These are phyloP conservation scores for Albula goreensis DNA, from an alignment of 2,113 vertebrate genomes.

Conservation along the genomic window DNA sequence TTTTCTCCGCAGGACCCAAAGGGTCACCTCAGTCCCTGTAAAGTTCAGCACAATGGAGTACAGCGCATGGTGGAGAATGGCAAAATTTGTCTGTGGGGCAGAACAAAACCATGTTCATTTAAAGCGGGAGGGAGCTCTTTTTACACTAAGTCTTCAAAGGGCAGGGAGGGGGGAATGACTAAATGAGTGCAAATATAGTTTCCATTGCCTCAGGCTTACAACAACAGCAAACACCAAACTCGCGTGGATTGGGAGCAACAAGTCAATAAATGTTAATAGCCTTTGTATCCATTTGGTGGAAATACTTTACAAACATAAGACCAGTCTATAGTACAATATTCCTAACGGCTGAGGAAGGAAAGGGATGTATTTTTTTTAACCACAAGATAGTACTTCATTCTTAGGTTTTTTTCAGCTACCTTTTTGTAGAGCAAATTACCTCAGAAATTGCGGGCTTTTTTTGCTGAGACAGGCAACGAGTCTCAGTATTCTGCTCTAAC, in stretches of 20 bases:
- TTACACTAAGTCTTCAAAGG: not conserved
- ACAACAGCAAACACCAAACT: constrained; percentile 9
- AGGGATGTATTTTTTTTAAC: not conserved
- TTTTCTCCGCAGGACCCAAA: not conserved
- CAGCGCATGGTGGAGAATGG: not conserved
- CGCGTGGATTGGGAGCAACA: not conserved
- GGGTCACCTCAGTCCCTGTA: not conserved
- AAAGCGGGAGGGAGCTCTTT: not conserved
- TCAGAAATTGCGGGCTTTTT: constrained; percentile 16
- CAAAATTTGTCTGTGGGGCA: not conserved
- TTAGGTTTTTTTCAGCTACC: constrained; percentile 13
- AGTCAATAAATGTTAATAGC: not conserved
- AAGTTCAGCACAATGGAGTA: not conserved
- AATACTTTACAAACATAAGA: not conserved
- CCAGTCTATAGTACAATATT: not conserved
- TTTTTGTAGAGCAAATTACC: constrained; percentile 42
- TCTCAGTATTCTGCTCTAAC: constrained; percentile 21
- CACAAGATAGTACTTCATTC: not conserved
- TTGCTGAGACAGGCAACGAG: constrained; percentile 17
- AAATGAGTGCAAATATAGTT: not conserved
- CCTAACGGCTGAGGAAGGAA: not conserved
- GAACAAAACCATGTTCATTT: not conserved
- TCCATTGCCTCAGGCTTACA: not conserved
- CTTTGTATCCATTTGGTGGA: not conserved
- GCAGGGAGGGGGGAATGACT: not conserved